Conservation (phyloP, 2,888 invertebrate species). For the Acholoe squamosa region DNA sequence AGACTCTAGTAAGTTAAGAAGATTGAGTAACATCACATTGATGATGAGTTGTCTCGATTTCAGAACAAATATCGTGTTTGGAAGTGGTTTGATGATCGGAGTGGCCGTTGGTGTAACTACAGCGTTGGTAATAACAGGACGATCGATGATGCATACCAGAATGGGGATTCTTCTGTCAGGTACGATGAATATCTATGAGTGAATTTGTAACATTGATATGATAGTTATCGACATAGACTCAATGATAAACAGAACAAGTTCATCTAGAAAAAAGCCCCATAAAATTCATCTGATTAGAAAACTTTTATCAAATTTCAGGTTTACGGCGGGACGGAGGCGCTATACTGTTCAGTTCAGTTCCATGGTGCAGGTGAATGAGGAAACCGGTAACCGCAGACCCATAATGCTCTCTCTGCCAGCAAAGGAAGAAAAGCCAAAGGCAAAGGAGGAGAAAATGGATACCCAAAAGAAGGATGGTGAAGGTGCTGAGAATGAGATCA, state of each 20-base stretch:
- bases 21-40: not conserved
- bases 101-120: conserved; percentile 91
- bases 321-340: conserved; percentile 89
- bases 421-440: conserved; percentile 73
- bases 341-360: conserved; percentile 91
- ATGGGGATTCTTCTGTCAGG: conserved; percentile 82
- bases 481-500: conserved; percentile 1
- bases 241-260: too few relatives aligned
- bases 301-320: conserved; percentile 84
- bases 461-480: conserved; percentile 28
- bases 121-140: conserved; percentile 88
- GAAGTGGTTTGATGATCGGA: conserved; percentile 93
- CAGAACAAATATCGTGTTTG: conserved; percentile 84
- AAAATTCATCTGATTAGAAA: too few relatives aligned
- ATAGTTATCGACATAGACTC: too few relatives aligned
- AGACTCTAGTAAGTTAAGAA: too few relatives aligned
- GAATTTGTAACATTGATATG: too few relatives aligned
- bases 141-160: conserved; percentile 91
- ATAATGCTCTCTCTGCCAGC: conserved; percentile 87
- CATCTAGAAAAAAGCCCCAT: too few relatives aligned
- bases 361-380: conserved; percentile 92
- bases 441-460: conserved; percentile 64
- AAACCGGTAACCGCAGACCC: conserved; percentile 91
- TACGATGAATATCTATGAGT: conserved; percentile 62
- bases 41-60: not conserved